A percentile compares a stretch with the other conserved stretches of the same genome.
Evolutionary conservation across 37 sponge, comb jelly and placozoan genomes (phyloP).

Genomic region (Chondrilla cf. caribensis): DNA sequence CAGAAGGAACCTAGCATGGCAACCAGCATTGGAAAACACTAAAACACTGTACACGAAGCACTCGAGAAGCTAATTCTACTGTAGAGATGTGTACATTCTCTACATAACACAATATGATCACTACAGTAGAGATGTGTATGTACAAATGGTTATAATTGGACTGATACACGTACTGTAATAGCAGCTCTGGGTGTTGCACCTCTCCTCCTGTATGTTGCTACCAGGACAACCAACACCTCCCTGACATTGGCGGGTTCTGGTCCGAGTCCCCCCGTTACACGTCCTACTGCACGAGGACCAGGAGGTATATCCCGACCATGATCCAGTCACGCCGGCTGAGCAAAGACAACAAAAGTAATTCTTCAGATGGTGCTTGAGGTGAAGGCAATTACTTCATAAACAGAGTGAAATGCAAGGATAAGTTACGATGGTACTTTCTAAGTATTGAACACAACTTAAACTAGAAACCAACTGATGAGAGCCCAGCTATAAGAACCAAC

Average conservation of each 20-base stretch:
- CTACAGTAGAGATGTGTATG: background rate
- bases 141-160: background rate
- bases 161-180: background rate
- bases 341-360: background rate
- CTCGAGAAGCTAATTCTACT: no score
- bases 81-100: no score
- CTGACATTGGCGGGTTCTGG: slow-evolving; percentile 20
- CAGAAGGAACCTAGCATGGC: slow-evolving; percentile 9
- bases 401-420: no score
- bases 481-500: no score
- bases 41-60: no score
- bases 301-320: slow-evolving; percentile 30
- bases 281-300: slow-evolving; percentile 56
- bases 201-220: slow-evolving; percentile 20
- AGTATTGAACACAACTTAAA: no score
- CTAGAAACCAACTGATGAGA: no score
- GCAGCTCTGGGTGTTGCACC: slow-evolving; percentile 58
- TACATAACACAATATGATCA: no score
- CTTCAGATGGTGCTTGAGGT: no score
- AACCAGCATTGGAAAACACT: no score
- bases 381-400: no score
- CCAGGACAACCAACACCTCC: slow-evolving; percentile 25
- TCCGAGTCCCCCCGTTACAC: slow-evolving; percentile 41
- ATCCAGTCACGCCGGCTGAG: slow-evolving; percentile 20
- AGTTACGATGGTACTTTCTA: no score